phyloP scores from a whole-genome alignment of 2,888 invertebrate genomes.

The Drepana falcataria region DNA sequence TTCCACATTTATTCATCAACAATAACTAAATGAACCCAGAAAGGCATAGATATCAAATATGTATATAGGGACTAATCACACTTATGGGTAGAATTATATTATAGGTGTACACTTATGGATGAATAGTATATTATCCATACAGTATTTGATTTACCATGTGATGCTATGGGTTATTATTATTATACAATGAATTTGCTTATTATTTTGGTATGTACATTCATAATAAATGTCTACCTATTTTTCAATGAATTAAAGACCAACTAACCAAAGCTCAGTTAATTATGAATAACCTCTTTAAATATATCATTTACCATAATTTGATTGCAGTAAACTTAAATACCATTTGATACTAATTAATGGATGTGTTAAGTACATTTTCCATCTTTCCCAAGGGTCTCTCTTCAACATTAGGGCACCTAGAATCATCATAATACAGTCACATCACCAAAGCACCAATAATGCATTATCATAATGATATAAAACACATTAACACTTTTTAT shows the following conservation, averaged over 20 bases:
- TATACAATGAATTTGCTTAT: too few relatives aligned
- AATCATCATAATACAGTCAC: constrained; percentile 39
- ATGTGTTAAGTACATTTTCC: constrained; percentile 75
- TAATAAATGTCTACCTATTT: background rate
- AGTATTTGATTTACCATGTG: too few relatives aligned
- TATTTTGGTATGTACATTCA: constrained; percentile 2
- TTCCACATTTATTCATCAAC: too few relatives aligned
- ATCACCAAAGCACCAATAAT: constrained; percentile 8
- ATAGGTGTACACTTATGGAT: too few relatives aligned
- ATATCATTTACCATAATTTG: constrained; percentile 71
- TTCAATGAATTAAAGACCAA: constrained; percentile 10
- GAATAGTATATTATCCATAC: too few relatives aligned
- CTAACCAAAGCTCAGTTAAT: constrained; percentile 15
- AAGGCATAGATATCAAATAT: too few relatives aligned
- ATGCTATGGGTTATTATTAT: too few relatives aligned
- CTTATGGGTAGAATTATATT: too few relatives aligned
- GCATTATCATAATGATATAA: background rate
- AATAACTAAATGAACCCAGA: too few relatives aligned
- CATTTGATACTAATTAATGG: constrained; percentile 77
- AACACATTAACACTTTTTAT: background rate
- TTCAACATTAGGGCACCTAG: constrained; percentile 79
- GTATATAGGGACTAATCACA: too few relatives aligned
- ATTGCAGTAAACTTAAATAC: constrained; percentile 76
- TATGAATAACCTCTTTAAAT: constrained; percentile 26
- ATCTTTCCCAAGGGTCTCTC: constrained; percentile 75